Evolutionary conservation across 92 coral and sea anemone genomes (phyloP).

Genomic region (Porites divaricata): DNA sequence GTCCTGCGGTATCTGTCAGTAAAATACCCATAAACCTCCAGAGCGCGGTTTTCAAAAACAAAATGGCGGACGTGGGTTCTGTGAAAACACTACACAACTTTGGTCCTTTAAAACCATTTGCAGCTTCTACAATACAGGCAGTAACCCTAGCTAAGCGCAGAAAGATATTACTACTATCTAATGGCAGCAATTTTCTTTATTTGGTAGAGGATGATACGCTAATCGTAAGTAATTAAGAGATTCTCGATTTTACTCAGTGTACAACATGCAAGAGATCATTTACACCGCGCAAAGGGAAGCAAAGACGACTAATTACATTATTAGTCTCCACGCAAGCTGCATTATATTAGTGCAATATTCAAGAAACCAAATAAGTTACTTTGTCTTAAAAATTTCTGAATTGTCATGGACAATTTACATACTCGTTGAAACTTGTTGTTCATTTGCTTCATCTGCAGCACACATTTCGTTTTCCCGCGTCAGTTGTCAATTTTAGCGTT

Average conservation of each 20-base stretch:
- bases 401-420: too few species aligned
- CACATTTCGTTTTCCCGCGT: conserved; percentile 29
- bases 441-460: conserved; percentile 25
- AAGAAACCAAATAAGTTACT: too few species aligned
- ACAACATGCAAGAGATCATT: too few species aligned
- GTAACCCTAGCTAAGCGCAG: conserved; percentile 16
- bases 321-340: too few species aligned
- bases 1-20: neutral
- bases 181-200: conserved; percentile 35
- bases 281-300: too few species aligned
- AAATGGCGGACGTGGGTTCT: conserved; percentile 19
- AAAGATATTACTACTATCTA: conserved; percentile 21
- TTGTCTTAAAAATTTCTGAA: too few species aligned
- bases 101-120: neutral
- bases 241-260: too few species aligned
- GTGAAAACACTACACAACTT: conserved; percentile 43
- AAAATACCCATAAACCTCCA: conserved; percentile 3
- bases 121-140: neutral
- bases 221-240: conserved; percentile 19
- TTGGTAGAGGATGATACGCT: conserved; percentile 5
- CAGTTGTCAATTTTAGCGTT: neutral
- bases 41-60: conserved; percentile 30
- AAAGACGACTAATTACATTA: too few species aligned
- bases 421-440: neutral
- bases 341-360: too few species aligned